Percentiles rank a stretch among this genome's conserved stretches.
phyloP scores from a whole-genome alignment of 2,797 vertebrate genomes.

The Fringilla coelebs region DNA sequence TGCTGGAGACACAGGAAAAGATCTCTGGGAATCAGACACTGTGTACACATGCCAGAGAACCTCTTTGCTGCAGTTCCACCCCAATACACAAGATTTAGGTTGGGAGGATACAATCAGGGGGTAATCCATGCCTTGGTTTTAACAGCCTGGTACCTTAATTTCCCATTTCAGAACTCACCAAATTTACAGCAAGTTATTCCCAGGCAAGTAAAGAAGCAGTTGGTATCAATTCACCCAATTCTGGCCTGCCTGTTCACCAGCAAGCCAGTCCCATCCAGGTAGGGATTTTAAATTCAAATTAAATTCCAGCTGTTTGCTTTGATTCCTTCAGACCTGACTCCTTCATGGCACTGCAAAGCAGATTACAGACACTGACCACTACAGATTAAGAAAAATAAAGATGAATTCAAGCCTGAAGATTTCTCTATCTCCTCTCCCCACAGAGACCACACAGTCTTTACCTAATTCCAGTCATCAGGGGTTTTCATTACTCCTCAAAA shows the following conservation, averaged over 20 bases:
- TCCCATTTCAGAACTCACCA: not conserved
- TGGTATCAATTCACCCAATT: accelerated
- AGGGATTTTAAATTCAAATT: not conserved
- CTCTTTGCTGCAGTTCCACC: not conserved
- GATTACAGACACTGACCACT: not conserved
- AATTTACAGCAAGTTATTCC: not conserved
- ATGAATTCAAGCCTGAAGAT: not conserved
- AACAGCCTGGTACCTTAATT: not conserved
- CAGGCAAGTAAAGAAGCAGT: not conserved
- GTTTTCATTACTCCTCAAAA: not conserved
- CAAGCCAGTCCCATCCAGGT: not conserved
- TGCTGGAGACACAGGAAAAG: not conserved
- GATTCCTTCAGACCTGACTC: not conserved
- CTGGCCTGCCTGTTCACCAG: not conserved
- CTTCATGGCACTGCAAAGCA: not conserved
- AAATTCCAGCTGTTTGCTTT: not conserved
- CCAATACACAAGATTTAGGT: not conserved
- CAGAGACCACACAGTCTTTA: not conserved
- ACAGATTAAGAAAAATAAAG: not conserved
- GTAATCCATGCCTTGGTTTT: not conserved
- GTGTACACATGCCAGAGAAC: not conserved
- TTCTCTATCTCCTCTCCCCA: not conserved
- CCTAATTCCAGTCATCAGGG: not conserved
- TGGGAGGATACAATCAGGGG: not conserved
- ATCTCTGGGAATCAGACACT: not conserved